A percentile compares a stretch with the other conserved stretches of the same genome.
These are phyloP conservation scores for Limnephilus marmoratus DNA, from an alignment of 2,888 invertebrate species.

Conservation along the genomic window DNA sequence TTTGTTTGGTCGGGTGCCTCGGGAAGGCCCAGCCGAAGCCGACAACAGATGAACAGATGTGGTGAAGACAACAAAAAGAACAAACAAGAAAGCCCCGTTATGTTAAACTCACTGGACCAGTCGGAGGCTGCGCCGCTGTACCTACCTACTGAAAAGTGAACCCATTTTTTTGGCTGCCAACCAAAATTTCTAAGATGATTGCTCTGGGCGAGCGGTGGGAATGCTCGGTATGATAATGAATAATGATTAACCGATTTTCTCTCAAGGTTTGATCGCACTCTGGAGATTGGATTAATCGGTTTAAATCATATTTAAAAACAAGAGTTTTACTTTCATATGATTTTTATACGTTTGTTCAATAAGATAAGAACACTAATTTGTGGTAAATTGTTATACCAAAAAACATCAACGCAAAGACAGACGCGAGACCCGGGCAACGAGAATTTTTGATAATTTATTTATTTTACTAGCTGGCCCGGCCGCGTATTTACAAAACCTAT, in stretches of 20 bases:
- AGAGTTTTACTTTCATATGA: background rate
- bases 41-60: conserved; percentile 44
- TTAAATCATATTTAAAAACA: background rate
- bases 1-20: background rate
- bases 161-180: conserved; percentile 61
- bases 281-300: background rate
- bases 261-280: background rate
- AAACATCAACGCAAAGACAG: background rate
- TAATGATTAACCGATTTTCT: background rate
- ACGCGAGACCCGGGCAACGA: background rate
- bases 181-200: conserved; percentile 43
- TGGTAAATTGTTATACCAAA: background rate
- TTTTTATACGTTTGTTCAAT: background rate
- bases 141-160: conserved; percentile 63
- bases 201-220: conserved; percentile 5
- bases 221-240: conserved; percentile 27
- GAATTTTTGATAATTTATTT: background rate
- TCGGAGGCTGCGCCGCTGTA: conserved; percentile 40
- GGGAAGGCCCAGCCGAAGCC: conserved; percentile 30
- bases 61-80: conserved; percentile 54
- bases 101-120: conserved; percentile 57
- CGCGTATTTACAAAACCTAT: too few relatives aligned
- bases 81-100: conserved; percentile 62
- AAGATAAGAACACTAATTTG: background rate
- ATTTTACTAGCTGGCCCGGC: too few relatives aligned